Evolutionary conservation across 2,888 invertebrate species (phyloP), one percentile per base, ranked within the genome.

Genomic region (Acrobasis suavella): DNA sequence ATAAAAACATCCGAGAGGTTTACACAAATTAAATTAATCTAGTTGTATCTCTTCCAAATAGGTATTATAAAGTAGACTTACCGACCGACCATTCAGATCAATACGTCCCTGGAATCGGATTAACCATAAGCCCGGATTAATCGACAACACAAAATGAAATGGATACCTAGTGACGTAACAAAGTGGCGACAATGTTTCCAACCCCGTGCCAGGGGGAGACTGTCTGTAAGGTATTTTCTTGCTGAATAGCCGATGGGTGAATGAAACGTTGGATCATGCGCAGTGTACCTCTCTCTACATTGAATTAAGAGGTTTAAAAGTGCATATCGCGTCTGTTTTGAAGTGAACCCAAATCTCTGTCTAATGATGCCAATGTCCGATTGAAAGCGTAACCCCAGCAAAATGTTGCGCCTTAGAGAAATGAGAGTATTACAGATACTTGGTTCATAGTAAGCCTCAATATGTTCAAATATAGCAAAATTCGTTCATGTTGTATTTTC

Each of bases 241-340:
- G 32, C 32, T 42, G 42, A 12, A 72, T 68, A 70, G 72, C 69
- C 62, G 64, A 55, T 63, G 56, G 39, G 17, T 81, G 79, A 83
- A 81, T 83, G 79, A 77, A 76, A 64, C 50, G 60, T 67, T 69
- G 68, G 75, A 69, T 67, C 84, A 83, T 85, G 85, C 85, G 83
- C 83, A 80, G 52, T 22, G 32, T 32, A 32, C 32, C 7, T 7
- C 8, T 0, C 7, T 7, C 8, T 0, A 32, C 32, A 32, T 32
- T 32, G 32, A 32, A 32, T 32, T 22, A 22, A 22, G 5, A 22
- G n/a, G n/a, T n/a, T n/a, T n/a, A n/a, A n/a, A 7, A 32, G 32
- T 32, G 32, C 32, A 32, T 2, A 7, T 32, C 32, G 7, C 32
- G 1, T n/a, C 2, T 32, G 32, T 32, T 32, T 32, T 32, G 5